A percentile compares a stretch with the other conserved stretches of the same genome.
Evolutionary conservation across 2,113 vertebrate genomes (phyloP).

Genomic region (Physeter macrocephalus): DNA sequence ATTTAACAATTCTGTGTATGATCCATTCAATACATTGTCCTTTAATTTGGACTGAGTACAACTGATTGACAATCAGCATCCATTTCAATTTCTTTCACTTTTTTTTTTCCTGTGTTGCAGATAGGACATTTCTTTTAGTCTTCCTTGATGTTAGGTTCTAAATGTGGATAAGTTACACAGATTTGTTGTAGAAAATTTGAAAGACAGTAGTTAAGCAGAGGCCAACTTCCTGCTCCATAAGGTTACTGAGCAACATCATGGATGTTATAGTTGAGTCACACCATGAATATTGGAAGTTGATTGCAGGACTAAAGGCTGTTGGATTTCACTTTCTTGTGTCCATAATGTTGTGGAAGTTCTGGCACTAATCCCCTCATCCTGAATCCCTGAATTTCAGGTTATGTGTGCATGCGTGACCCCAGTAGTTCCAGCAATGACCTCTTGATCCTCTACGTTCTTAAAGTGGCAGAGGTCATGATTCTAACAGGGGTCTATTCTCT

Average conservation of each 20-base stretch:
- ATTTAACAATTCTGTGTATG: neutral
- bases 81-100: neutral
- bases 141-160: neutral
- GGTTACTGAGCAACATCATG: neutral
- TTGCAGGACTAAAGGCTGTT: neutral
- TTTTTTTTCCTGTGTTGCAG: neutral
- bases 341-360: neutral
- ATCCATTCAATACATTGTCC: neutral
- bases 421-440: neutral
- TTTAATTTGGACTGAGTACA: neutral
- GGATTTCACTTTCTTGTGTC: neutral
- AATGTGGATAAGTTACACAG: neutral
- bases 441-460: neutral
- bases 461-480: neutral
- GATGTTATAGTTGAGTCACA: neutral
- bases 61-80: neutral
- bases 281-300: neutral
- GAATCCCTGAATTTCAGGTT: neutral
- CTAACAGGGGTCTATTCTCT: neutral
- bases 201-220: neutral
- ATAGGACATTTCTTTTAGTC: neutral
- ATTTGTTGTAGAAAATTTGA: neutral
- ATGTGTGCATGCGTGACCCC: rapidly evolving
- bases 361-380: neutral
- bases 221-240: no score